Conservation (phyloP, 2,888 invertebrate genomes). For the Andrena minutula region DNA sequence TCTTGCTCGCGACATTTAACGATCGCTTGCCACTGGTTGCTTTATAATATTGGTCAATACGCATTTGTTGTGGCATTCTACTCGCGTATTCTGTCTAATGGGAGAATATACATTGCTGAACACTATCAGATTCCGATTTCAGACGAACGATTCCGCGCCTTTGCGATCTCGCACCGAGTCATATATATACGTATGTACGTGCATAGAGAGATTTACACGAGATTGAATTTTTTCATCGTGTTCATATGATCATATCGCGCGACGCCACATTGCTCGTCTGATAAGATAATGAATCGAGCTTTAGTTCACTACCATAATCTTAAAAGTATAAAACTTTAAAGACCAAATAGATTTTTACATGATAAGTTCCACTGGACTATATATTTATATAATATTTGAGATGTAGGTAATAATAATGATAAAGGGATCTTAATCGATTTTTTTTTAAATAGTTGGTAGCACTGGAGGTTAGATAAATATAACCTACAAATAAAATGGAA, state of each 20-base stretch:
- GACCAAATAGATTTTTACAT: no score
- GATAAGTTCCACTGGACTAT: not conserved
- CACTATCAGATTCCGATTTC: no score
- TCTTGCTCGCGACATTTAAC: not conserved
- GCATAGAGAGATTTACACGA: no score
- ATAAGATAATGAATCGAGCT: no score
- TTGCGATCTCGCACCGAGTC: no score
- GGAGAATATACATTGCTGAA: no score
- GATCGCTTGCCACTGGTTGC: not conserved
- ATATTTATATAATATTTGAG: not conserved
- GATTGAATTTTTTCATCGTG: no score
- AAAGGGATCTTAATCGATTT: not conserved
- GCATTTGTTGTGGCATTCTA: slow-evolving; percentile 35
- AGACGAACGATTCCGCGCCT: no score
- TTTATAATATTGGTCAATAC: slow-evolving; percentile 52
- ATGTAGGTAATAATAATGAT: not conserved
- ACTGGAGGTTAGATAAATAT: slow-evolving; percentile 6
- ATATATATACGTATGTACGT: no score
- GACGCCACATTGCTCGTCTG: no score
- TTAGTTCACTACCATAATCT: not conserved
- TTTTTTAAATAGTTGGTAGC: not conserved
- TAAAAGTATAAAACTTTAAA: not conserved
- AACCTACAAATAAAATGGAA: slow-evolving; percentile 12
- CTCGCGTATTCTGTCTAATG: not conserved
- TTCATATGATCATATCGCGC: no score